Evolutionary conservation across 2,888 invertebrate genomes (phyloP), one percentile per base, ranked within the genome.

Genomic region (Coecobrya sp.): DNA sequence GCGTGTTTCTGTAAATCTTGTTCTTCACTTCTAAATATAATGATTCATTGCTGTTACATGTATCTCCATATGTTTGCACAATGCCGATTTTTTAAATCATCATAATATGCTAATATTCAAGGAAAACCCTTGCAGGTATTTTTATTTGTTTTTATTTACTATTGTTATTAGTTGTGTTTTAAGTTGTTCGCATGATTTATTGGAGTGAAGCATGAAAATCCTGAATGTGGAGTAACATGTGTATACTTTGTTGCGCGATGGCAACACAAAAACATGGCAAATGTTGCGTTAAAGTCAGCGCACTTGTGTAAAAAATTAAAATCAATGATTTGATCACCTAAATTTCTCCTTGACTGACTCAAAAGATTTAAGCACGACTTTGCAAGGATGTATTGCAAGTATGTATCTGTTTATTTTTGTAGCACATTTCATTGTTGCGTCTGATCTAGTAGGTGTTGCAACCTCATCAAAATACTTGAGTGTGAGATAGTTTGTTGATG

Each of bases 351-450:
- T 27, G 62, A 65, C 25, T 65, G 62, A 65, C 62, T 65, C 13
- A 8, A 11, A 30, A 30, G 49, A 49, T 62, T 25, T 8, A 25
- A 62, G 22, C 7, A 16, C 55, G 19, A 22, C 62, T 62, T 62
- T 68, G 68, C 68, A 68, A 68, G 68, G 62, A 25, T 25, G 8
- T 25, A 11, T 62, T 62, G 49, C 11, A 49, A 49, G 1, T 13
- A 49, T 10, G 42, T 42, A 42, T n/a, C 7, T 25, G 13, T 10
- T 19, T 25, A 25, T 65, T 65, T 65, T 27, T 10, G 30, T 22
- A 68, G 30, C 30, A 27, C 13, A 30, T 68, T 68, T 13, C 68
- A 68, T 68, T 68, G 68, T 68, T 68, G 36, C 30, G 68, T 16
- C 30, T 68, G 27, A 13, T 13, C n/a, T n/a, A n/a, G 16, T 16